Evolutionary conservation across 92 coral and sea anemone species (phyloP), one percentile per base, ranked within the genome.

Genomic region (Nematostella vectensis): DNA sequence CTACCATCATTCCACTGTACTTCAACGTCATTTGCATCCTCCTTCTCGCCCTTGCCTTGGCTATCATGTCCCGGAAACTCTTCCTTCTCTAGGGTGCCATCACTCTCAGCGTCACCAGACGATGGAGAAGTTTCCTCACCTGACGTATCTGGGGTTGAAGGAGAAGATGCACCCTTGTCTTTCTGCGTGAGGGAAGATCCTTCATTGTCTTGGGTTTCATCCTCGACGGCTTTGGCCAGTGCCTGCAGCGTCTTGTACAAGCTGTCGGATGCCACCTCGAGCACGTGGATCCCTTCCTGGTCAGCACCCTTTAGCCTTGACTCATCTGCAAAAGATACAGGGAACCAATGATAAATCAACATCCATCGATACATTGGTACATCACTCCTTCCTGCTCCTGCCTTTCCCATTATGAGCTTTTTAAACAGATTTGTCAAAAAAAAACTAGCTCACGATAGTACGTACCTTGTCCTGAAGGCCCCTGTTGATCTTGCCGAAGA

Each of bases 161-260:
- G 37, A 2, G 43, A 59, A 19, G 44, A 54, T 19, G 57, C 54
- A 4, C 45, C 47, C 13, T 53, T 48, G 22, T 66, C 48, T 23
- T 53, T 66, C 11, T 53, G 27, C 2, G 62, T 27, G 11, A 42
- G 55, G 3, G 55, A 3, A 17, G 18, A 4, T 15, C 42, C 42
- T 8, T 15, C 15, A 36, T 8, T 15, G 29, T 66, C 59, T 4
- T 62, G 19, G 11, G 72, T 53, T n/a, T 66, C 57, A 24, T 66
- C 28, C 56, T 66, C 72, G 2, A 66, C 72, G 10, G 72, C 72
- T 31, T 66, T 66, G 27, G 72, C 72, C 56, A 66, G 57, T 21
- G 72, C 72, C 47, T 66, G 72, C 4, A 66, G 36, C 20, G 72
- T 66, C 56, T 55, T 66, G 44, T 49, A 59, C 72, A 66, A 39